Evolutionary conservation across 2,888 invertebrate genomes (phyloP).

Genomic region (Idaea aversata): DNA sequence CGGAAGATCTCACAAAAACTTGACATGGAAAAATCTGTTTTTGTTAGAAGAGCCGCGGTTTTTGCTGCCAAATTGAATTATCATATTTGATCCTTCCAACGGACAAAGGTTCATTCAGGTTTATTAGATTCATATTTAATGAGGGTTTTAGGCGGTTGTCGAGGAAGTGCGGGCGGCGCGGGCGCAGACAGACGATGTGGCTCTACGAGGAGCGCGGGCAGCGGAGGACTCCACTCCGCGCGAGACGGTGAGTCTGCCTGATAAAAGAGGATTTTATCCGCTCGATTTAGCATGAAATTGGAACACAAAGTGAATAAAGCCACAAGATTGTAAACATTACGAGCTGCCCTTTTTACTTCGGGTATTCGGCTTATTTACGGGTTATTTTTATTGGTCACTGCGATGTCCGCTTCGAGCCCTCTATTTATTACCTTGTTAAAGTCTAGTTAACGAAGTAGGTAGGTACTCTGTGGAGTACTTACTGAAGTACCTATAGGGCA

Average conservation of each 20-base stretch:
- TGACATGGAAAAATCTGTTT: slow-evolving; percentile 10
- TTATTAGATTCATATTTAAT: slow-evolving; percentile 70
- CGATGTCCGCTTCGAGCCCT: slow-evolving; percentile 60
- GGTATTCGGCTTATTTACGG: slow-evolving; percentile 73
- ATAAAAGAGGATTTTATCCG: slow-evolving; percentile 78
- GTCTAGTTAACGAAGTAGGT: slow-evolving; percentile 74
- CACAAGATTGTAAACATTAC: slow-evolving; percentile 80
- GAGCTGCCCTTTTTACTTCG: slow-evolving; percentile 76
- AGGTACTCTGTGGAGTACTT: slow-evolving; percentile 58
- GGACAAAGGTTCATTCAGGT: slow-evolving; percentile 61
- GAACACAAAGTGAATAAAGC: slow-evolving; percentile 81
- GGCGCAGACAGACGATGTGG: slow-evolving; percentile 16
- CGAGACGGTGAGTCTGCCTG: slow-evolving; percentile 76
- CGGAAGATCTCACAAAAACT: slow-evolving; percentile 3
- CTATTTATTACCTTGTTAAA: slow-evolving; percentile 79
- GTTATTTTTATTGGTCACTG: slow-evolving; percentile 71
- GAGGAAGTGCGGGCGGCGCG: slow-evolving; percentile 30
- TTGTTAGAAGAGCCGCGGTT: slow-evolving; percentile 3
- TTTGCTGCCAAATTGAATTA: slow-evolving; percentile 60
- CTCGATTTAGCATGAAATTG: slow-evolving; percentile 81
- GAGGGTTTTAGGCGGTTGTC: slow-evolving; percentile 41
- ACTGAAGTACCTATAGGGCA: background rate
- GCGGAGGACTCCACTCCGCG: slow-evolving; percentile 36
- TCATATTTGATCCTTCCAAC: slow-evolving; percentile 64
- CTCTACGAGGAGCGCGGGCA: slow-evolving; percentile 11